Percentiles rank a stretch among this genome's conserved stretches.
phyloP scores from a whole-genome alignment of 2,888 invertebrate genomes.

The Perizoma affinitatum region DNA sequence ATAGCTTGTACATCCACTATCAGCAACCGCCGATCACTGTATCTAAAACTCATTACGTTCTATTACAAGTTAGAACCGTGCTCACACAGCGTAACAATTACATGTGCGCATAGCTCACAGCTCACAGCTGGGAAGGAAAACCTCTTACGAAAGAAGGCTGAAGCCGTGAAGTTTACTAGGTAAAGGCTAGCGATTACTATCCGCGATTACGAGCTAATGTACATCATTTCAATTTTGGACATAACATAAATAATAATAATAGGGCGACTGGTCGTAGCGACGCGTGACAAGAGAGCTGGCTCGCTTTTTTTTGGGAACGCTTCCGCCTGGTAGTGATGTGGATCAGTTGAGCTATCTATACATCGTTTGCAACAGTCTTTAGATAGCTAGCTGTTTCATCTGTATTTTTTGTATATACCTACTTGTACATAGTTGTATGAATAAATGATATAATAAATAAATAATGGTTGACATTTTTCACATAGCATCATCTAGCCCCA shows the following conservation, averaged over 20 bases:
- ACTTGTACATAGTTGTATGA: no score
- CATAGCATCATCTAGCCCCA: no score
- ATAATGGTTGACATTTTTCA: no score
- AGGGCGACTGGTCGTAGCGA: no score
- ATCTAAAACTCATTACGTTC: slow-evolving; percentile 30
- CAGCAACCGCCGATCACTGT: not conserved
- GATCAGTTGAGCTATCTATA: no score
- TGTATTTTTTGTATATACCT: no score
- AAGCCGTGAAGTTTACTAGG: slow-evolving; percentile 41
- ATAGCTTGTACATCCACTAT: not conserved
- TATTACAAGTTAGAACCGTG: slow-evolving; percentile 30
- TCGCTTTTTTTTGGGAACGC: no score
- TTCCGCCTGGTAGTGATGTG: no score
- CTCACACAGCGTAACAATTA: slow-evolving; percentile 42
- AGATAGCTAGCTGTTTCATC: no score
- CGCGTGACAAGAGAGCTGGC: no score
- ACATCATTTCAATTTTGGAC: slow-evolving; percentile 16
- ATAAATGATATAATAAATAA: no score
- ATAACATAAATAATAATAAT: not conserved
- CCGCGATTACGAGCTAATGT: slow-evolving; percentile 23
- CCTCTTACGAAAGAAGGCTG: slow-evolving; percentile 55
- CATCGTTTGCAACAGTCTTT: no score
- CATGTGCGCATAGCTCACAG: slow-evolving; percentile 39
- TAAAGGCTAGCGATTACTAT: slow-evolving; percentile 37
- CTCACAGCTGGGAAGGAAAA: slow-evolving; percentile 64